Percentiles rank a stretch among this genome's conserved stretches.
phyloP scores from a whole-genome alignment of 1,140 invertebrate genomes.

The Drosophila teissieri region DNA sequence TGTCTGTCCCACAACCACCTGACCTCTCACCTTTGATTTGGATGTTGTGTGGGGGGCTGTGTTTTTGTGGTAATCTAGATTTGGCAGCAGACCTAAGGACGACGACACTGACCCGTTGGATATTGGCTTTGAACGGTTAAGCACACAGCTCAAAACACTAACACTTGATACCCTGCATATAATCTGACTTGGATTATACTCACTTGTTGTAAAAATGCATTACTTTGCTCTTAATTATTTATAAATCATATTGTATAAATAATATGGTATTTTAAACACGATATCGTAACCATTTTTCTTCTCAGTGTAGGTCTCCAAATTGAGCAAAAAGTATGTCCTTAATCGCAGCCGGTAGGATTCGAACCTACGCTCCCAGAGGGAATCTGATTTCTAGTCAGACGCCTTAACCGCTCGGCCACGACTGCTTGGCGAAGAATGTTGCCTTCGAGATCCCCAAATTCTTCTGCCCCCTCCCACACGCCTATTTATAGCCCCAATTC shows the following conservation, averaged over 20 bases:
- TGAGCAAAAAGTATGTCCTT: conserved; percentile 84
- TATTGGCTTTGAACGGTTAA: neutral
- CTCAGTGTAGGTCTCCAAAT: neutral
- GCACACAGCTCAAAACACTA: neutral
- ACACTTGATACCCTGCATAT: neutral
- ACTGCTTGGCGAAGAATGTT: conserved; percentile 85
- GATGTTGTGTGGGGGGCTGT: neutral
- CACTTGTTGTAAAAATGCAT: too few species aligned
- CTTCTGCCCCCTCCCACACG: neutral
- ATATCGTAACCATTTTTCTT: neutral
- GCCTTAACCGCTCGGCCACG: conserved; percentile 94
- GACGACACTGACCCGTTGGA: neutral
- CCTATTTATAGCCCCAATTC: neutral
- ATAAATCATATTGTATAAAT: too few species aligned
- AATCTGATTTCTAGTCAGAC: conserved; percentile 94
- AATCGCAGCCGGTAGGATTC: conserved; percentile 93
- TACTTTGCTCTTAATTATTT: too few species aligned
- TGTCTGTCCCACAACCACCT: conserved; percentile 9
- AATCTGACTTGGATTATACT: too few species aligned
- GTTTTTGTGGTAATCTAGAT: conserved; percentile 9
- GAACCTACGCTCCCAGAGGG: conserved; percentile 94
- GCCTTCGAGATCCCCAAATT: neutral
- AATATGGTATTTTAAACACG: too few species aligned
- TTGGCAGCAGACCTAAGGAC: neutral
- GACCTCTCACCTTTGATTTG: conserved; percentile 13